phyloP scores from a whole-genome alignment of 2,797 vertebrate genomes.

The Bothrops alternatus region DNA sequence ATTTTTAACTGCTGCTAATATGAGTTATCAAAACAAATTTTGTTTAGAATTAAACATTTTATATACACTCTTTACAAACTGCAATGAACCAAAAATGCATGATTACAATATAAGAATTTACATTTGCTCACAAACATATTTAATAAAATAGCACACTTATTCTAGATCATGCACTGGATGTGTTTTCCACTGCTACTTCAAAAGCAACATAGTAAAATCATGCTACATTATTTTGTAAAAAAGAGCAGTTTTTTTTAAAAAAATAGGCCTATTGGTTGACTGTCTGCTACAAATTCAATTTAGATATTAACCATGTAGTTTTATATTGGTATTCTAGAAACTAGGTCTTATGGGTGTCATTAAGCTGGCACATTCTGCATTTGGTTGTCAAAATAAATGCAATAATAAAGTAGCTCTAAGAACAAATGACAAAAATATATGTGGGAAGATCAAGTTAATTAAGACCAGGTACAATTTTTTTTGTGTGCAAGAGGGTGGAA shows the following conservation, averaged over 20 bases:
- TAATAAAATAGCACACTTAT: conserved; percentile 23
- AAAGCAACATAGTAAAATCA: neutral
- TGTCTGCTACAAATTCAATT: neutral
- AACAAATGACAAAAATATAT: neutral
- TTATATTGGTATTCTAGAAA: neutral
- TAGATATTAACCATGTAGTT: neutral
- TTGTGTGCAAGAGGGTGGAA: neutral
- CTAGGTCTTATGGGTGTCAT: neutral
- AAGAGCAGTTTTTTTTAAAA: neutral
- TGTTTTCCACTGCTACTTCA: neutral
- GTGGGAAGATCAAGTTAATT: neutral
- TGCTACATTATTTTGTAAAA: neutral
- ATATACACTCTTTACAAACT: conserved; percentile 64
- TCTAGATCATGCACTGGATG: neutral
- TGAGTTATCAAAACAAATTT: neutral
- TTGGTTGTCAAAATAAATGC: neutral
- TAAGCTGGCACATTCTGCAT: neutral
- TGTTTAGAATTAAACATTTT: conserved; percentile 59
- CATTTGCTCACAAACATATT: conserved; percentile 41
- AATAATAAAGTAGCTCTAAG: neutral
- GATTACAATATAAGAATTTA: conserved; percentile 59
- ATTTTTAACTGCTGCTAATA: neutral
- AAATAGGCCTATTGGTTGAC: neutral
- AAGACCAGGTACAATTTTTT: neutral
- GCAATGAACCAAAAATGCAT: conserved; percentile 46